Evolutionary conservation across 2,113 vertebrate genomes (phyloP), one percentile per base, ranked within the genome.

Genomic region (Ochotona princeps): DNA sequence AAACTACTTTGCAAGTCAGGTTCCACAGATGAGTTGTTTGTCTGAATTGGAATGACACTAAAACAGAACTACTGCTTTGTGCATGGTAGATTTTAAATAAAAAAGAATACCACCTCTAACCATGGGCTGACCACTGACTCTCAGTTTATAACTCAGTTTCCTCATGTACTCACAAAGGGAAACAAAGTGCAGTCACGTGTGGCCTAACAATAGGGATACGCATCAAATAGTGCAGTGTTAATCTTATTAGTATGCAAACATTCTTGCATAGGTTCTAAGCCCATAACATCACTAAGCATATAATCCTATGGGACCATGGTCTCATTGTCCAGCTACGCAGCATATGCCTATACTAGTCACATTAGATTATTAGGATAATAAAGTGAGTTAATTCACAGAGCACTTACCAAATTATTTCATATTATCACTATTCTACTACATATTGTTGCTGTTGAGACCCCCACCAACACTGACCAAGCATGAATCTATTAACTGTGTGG

Each of bases 1-100:
- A 85, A 87, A 72, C 66, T 57, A 91, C 83, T 75, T 75, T 20
- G 74, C 88, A 69, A 70, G 57, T 15, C 28, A 75, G 54, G 20
- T 78, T 85, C 18, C 21, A 54, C 73, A 67, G 90, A 92, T 18
- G n/a, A 11, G 49, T 82, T 82, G 23, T 30, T 17, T 92, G 32
- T 47, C 78, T 84, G 65, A 54, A 51, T 83, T 54, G 60, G 28
- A 32, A 15, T 23, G 79, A 49, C 57, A 26, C 60, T 61, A 44
- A 87, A 82, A 54, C 44, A 83, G 69, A 91, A n/a, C 65, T n/a
- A 26, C 23, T 66, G 26, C 12, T 10, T 49, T 14, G 1, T 8
- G 5, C 49, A 17, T 7, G 11, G 23, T 13, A 57, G 13, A 7
- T n/a, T 35, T n/a, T n/a, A n/a, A 69, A 30, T 47, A 9, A 61